Evolutionary conservation across 2,888 invertebrate genomes (phyloP).

Genomic region (Drosophila tanythrix): DNA sequence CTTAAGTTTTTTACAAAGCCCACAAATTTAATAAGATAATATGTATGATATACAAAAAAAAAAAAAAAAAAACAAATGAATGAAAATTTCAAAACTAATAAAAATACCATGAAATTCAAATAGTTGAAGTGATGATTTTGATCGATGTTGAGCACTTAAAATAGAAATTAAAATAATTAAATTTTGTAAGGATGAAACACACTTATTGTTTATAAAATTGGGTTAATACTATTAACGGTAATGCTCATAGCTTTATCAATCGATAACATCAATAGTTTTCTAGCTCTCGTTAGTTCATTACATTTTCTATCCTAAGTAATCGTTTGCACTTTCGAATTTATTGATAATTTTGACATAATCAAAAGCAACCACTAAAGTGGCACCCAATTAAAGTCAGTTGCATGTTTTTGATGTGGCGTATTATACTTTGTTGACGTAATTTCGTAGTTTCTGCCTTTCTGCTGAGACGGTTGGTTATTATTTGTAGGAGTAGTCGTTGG

Average conservation of each 20-base stretch:
- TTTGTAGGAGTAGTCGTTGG: neutral
- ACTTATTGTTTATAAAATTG: neutral
- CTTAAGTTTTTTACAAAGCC: constrained; percentile 77
- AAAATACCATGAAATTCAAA: constrained; percentile 45
- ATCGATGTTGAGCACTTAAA: neutral
- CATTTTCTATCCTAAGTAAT: neutral
- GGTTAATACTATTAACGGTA: constrained; percentile 25
- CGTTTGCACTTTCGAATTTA: constrained; percentile 26
- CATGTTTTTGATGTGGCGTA: neutral
- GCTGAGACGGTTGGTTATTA: neutral
- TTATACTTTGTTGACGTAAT: neutral
- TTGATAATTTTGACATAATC: neutral
- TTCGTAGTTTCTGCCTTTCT: neutral
- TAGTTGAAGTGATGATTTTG: neutral
- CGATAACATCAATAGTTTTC: constrained; percentile 25
- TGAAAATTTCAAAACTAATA: constrained; percentile 54
- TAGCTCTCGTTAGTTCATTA: constrained; percentile 11
- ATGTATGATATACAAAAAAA: constrained; percentile 55
- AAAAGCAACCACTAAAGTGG: constrained; percentile 17
- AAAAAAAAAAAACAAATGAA: constrained; percentile 27
- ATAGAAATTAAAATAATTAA: neutral
- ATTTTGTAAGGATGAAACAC: neutral
- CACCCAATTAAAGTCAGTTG: constrained; percentile 26
- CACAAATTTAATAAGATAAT: constrained; percentile 61
- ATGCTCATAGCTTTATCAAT: constrained; percentile 10